Conservation (phyloP, 2,113 vertebrate genomes). For the Scomber colias region DNA sequence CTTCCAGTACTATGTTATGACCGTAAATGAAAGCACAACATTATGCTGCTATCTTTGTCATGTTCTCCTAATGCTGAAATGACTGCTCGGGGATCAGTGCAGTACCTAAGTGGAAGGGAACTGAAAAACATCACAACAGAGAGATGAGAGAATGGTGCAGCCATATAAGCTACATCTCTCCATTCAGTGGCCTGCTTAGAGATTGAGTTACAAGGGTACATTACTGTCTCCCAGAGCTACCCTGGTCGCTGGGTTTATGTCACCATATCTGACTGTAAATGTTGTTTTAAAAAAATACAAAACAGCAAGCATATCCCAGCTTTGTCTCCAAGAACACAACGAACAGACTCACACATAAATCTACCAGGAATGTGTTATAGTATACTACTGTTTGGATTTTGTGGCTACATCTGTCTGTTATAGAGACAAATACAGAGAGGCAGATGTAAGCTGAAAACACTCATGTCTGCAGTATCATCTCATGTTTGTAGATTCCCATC, state of each 20-base stretch:
- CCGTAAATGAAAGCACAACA: slow-evolving; percentile 62
- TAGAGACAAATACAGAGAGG: slow-evolving; percentile 42
- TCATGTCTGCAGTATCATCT: background rate
- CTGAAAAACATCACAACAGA: slow-evolving; percentile 66
- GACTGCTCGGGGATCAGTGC: slow-evolving; percentile 56
- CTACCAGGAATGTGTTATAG: slow-evolving; percentile 32
- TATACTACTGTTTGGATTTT: slow-evolving; percentile 31
- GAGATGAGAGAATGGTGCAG: slow-evolving; percentile 39
- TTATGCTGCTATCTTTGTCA: slow-evolving; percentile 45
- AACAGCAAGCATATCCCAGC: slow-evolving; percentile 21
- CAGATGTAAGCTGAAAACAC: slow-evolving; percentile 27
- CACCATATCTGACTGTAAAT: slow-evolving; percentile 42
- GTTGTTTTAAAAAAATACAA: background rate
- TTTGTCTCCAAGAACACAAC: slow-evolving; percentile 19
- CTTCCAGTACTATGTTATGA: background rate
- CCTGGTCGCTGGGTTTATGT: slow-evolving; percentile 31
- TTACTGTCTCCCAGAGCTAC: slow-evolving; percentile 68
- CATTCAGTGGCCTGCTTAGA: slow-evolving; percentile 53
- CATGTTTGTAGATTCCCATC: slow-evolving; percentile 20
- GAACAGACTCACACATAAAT: slow-evolving; percentile 27
- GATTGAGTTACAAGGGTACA: slow-evolving; percentile 71
- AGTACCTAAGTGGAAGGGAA: slow-evolving; percentile 41
- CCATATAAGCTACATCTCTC: slow-evolving; percentile 53
- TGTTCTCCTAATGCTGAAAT: slow-evolving; percentile 54
- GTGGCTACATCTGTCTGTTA: slow-evolving; percentile 30